Evolutionary conservation across 2,113 vertebrate genomes (phyloP).

Genomic region (Tichodroma muraria): DNA sequence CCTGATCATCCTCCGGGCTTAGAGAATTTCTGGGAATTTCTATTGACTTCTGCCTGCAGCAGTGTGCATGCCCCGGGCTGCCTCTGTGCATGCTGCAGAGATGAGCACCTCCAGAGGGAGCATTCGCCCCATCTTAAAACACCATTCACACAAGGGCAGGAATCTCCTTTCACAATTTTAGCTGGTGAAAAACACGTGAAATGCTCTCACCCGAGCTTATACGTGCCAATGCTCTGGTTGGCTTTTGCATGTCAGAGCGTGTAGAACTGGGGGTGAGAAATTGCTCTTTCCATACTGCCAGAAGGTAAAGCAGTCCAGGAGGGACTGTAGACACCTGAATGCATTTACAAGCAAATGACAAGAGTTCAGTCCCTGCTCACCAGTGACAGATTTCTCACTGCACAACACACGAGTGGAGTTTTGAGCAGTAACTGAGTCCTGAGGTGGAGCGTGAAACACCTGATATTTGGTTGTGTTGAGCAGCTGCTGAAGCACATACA

Average conservation of each 20-base stretch:
- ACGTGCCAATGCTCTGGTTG: background rate
- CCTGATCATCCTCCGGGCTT: background rate
- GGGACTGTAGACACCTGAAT: background rate
- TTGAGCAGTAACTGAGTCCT: background rate
- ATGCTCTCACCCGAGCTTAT: background rate
- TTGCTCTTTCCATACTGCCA: background rate
- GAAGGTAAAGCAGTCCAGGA: background rate
- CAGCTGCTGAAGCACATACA: background rate
- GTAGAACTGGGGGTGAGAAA: background rate
- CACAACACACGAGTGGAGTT: background rate
- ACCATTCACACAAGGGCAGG: background rate
- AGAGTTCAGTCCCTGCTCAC: background rate
- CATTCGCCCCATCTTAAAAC: background rate
- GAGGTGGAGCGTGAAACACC: background rate
- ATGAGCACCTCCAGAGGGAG: conserved; percentile 46
- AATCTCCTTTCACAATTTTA: background rate
- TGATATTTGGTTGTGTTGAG: background rate
- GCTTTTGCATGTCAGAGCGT: rapidly evolving
- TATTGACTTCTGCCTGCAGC: background rate
- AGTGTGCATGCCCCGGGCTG: rapidly evolving
- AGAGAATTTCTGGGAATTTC: background rate
- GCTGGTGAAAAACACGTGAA: background rate
- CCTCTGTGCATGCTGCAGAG: background rate
- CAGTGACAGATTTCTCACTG: background rate
- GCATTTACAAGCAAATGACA: rapidly evolving